Conservation (phyloP, 1,140 invertebrate species). For the Diabrotica virgifera region DNA sequence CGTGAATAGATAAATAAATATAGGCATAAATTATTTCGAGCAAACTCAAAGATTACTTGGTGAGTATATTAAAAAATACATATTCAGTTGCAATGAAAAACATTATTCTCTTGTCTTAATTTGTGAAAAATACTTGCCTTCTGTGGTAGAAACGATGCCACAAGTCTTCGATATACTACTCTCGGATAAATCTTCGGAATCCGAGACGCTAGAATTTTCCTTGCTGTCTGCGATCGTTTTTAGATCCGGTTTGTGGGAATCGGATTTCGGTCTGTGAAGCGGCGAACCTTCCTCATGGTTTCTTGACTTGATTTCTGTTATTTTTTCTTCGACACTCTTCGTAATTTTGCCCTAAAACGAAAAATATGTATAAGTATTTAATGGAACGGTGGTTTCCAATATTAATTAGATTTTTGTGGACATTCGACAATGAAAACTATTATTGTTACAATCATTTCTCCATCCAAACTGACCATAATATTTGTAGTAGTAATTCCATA, state of each 20-base stretch:
- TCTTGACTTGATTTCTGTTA: slow-evolving; percentile 56
- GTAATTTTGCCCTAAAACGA: slow-evolving; percentile 55
- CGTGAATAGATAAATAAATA: no score
- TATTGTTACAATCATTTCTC: no score
- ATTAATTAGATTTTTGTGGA: no score
- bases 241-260: neutral
- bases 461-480: no score
- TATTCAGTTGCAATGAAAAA: neutral
- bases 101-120: neutral
- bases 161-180: slow-evolving; percentile 47
- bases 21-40: no score
- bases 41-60: no score
- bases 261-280: slow-evolving; percentile 22
- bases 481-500: no score
- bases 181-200: slow-evolving; percentile 54
- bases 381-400: no score
- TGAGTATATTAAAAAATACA: neutral
- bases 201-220: slow-evolving; percentile 58
- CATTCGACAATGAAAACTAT: no score
- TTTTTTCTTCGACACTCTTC: slow-evolving; percentile 63
- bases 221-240: slow-evolving; percentile 45
- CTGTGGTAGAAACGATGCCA: slow-evolving; percentile 44
- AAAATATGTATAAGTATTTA: neutral
- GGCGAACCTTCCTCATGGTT: slow-evolving; percentile 42
- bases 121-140: slow-evolving; percentile 31